Percentiles rank a stretch among this genome's conserved stretches.
phyloP scores from a whole-genome alignment of 2,888 invertebrate species.

The Oscheius myriophilus region DNA sequence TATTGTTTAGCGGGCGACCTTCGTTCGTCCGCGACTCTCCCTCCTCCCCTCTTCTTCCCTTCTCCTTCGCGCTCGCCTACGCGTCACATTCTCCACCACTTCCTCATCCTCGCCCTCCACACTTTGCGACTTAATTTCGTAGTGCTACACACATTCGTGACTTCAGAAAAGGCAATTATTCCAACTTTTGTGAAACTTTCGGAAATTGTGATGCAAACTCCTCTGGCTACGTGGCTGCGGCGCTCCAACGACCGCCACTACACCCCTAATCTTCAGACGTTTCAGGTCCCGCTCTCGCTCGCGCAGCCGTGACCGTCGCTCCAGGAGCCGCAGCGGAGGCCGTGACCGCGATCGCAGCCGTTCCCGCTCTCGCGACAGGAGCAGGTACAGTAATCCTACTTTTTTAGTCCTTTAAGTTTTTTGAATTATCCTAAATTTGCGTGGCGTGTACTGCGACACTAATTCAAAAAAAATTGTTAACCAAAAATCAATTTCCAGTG shows the following conservation, averaged over 20 bases:
- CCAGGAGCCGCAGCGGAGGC: conserved; percentile 39
- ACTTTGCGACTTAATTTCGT: not conserved
- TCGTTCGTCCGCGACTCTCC: conserved; percentile 44
- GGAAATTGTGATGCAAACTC: no score
- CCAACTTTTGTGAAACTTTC: no score
- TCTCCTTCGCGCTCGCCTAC: conserved; percentile 41
- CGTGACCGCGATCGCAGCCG: conserved; percentile 33
- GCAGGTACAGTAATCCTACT: conserved; percentile 9
- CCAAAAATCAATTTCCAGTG: no score
- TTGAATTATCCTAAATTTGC: no score
- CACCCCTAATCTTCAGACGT: no score
- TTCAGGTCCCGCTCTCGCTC: conserved; percentile 42
- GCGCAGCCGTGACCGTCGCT: conserved; percentile 42
- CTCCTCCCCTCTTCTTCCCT: conserved; percentile 38
- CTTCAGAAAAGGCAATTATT: no score
- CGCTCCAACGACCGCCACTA: no score
- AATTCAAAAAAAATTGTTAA: no score
- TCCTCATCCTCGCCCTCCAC: conserved; percentile 31
- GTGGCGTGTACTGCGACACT: no score
- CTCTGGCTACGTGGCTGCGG: not conserved
- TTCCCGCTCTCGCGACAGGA: conserved; percentile 37
- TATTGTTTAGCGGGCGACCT: conserved; percentile 54
- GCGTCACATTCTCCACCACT: conserved; percentile 39
- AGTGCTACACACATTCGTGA: no score
- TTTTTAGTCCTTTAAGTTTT: not conserved